Conservation (phyloP, 2,113 vertebrate genomes). For the Entomyzon cyanotis region DNA sequence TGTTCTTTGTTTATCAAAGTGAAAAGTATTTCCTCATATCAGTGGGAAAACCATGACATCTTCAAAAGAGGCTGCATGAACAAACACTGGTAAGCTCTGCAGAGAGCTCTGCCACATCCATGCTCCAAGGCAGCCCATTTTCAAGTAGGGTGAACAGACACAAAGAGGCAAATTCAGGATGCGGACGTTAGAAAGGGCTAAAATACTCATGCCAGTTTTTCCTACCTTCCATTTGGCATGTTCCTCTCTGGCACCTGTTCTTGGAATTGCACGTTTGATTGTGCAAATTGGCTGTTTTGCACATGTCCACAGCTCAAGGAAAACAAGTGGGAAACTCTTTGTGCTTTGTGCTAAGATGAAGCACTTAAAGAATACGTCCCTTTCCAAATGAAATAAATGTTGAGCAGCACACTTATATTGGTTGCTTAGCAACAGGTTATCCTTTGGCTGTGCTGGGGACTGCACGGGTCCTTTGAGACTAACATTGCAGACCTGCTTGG, state of each 20-base stretch:
- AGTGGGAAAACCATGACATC: not conserved
- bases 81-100: not conserved
- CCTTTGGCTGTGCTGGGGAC: conserved; percentile 50
- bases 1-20: not conserved
- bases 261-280: not conserved
- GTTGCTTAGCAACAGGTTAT: conserved; percentile 68
- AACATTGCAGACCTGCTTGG: conserved; percentile 38
- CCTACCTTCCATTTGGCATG: not conserved
- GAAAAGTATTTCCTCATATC: not conserved
- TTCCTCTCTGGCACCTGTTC: not conserved
- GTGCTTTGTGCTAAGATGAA: conserved; percentile 1
- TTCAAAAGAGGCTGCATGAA: not conserved
- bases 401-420: conserved; percentile 18
- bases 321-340: not conserved
- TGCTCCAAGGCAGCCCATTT: not conserved
- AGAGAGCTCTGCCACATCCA: not conserved
- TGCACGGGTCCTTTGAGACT: conserved; percentile 2
- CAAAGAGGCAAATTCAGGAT: not conserved
- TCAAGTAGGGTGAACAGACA: not conserved
- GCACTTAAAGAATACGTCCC: conserved; percentile 3
- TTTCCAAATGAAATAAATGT: conserved; percentile 58
- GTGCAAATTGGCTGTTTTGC: not conserved
- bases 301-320: not conserved
- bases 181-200: not conserved
- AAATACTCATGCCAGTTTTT: not conserved